These are phyloP conservation scores for Enchytraeus crypticus DNA, from an alignment of 2,888 invertebrate species.

Conservation along the genomic window DNA sequence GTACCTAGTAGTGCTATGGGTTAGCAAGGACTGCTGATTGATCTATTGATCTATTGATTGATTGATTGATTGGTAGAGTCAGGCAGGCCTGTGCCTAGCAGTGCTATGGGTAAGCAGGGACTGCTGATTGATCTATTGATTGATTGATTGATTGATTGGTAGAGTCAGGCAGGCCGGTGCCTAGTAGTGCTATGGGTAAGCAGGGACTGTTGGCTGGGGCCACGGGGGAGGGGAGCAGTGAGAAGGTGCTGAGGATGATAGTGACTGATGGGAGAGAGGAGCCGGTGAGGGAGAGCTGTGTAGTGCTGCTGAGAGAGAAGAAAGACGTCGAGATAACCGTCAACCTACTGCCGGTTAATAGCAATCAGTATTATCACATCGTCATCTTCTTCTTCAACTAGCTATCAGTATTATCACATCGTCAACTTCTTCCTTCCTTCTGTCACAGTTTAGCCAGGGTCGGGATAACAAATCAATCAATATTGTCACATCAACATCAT, in stretches of 20 bases:
- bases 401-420: not conserved
- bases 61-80: too few species aligned
- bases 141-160: not conserved
- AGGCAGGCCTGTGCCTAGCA: too few species aligned
- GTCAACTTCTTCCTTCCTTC: not conserved
- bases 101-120: not conserved
- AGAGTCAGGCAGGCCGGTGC: not conserved
- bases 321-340: constrained; percentile 57
- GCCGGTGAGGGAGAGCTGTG: constrained; percentile 57
- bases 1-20: too few species aligned
- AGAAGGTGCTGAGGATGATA: constrained; percentile 40
- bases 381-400: not conserved
- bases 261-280: constrained; percentile 58
- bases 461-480: not conserved
- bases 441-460: not conserved
- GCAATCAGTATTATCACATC: not conserved
- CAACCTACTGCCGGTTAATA: constrained; percentile 59
- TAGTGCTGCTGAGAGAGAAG: constrained; percentile 63
- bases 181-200: not conserved
- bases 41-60: too few species aligned
- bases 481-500: not conserved
- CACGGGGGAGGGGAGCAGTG: not conserved
- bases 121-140: too few species aligned
- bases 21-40: too few species aligned
- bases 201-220: not conserved